Percentiles rank a stretch among this genome's conserved stretches.
These are phyloP conservation scores for Cyclura pinguis DNA, from an alignment of 2,797 vertebrate genomes.

Conservation along the genomic window DNA sequence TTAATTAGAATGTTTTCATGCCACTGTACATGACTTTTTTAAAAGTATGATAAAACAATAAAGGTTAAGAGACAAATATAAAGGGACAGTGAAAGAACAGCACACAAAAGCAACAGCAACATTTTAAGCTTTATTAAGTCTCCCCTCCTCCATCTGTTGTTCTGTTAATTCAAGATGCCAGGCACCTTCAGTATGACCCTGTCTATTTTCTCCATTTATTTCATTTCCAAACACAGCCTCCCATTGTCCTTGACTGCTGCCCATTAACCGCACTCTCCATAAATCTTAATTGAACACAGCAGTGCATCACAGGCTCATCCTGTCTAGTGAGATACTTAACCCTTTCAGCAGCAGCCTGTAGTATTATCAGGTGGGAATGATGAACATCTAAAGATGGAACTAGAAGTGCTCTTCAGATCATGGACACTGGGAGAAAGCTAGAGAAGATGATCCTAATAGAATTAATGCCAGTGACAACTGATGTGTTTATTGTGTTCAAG, in stretches of 20 bases:
- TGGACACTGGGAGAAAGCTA: background rate
- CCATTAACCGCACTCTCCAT: conserved; percentile 39
- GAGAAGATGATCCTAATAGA: background rate
- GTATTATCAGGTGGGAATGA: background rate
- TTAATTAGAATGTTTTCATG: background rate
- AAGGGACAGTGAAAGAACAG: background rate
- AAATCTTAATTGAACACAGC: conserved; percentile 55
- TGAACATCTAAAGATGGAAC: background rate
- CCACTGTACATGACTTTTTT: background rate
- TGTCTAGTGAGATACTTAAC: conserved; percentile 15
- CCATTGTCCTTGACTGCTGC: conserved; percentile 43
- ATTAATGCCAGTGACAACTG: background rate
- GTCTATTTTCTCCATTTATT: conserved; percentile 19
- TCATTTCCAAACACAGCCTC: conserved; percentile 48
- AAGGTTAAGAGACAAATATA: background rate
- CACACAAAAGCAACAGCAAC: background rate
- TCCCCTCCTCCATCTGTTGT: background rate
- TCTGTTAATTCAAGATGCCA: conserved; percentile 33
- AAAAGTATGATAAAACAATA: background rate
- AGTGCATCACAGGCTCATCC: conserved; percentile 32
- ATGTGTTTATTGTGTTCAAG: background rate
- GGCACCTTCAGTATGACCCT: background rate
- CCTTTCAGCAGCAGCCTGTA: background rate
- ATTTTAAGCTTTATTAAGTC: conserved; percentile 4
- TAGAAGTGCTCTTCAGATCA: background rate